phyloP scores from a whole-genome alignment of 2,797 vertebrate genomes.

The Rhyacichthys aspro region DNA sequence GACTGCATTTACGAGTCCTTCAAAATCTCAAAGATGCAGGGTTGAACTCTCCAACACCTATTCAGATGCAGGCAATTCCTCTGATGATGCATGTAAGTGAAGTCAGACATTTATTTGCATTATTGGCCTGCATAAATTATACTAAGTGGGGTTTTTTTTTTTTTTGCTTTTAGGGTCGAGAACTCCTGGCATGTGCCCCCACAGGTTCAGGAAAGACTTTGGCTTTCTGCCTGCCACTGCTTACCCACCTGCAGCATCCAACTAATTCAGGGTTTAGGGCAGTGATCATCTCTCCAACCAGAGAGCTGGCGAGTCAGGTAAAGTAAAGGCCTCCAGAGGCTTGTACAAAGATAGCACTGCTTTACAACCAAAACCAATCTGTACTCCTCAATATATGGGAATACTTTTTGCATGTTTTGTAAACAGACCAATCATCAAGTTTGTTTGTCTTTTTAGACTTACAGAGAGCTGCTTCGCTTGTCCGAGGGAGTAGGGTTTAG shows the following conservation, averaged over 20 bases:
- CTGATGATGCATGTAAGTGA: slow-evolving; percentile 92
- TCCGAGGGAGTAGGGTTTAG: slow-evolving; percentile 92
- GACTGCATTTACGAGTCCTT: slow-evolving; percentile 83
- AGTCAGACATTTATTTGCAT: no score
- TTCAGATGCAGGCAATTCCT: slow-evolving; percentile 97
- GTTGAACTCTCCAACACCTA: slow-evolving; percentile 85
- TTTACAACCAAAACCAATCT: no score
- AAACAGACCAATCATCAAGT: no score
- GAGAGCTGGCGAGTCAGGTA: slow-evolving; percentile 96
- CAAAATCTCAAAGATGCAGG: slow-evolving; percentile 87
- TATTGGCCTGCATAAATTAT: not conserved
- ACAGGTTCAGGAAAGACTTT: slow-evolving; percentile 97
- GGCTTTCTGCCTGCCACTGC: slow-evolving; percentile 92
- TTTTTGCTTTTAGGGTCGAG: slow-evolving; percentile 80
- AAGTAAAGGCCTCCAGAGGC: slow-evolving; percentile 1
- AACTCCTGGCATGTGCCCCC: slow-evolving; percentile 93
- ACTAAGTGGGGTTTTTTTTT: not conserved
- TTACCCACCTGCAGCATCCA: slow-evolving; percentile 88
- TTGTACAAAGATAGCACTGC: not conserved
- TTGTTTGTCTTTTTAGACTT: slow-evolving; percentile 79
- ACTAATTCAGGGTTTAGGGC: slow-evolving; percentile 93
- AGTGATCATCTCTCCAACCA: slow-evolving; percentile 91
- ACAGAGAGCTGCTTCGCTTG: slow-evolving; percentile 91
- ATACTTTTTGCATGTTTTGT: no score
- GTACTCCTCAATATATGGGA: no score